Conservation (phyloP, 2,888 invertebrate species). For the Drosophila ochracea region DNA sequence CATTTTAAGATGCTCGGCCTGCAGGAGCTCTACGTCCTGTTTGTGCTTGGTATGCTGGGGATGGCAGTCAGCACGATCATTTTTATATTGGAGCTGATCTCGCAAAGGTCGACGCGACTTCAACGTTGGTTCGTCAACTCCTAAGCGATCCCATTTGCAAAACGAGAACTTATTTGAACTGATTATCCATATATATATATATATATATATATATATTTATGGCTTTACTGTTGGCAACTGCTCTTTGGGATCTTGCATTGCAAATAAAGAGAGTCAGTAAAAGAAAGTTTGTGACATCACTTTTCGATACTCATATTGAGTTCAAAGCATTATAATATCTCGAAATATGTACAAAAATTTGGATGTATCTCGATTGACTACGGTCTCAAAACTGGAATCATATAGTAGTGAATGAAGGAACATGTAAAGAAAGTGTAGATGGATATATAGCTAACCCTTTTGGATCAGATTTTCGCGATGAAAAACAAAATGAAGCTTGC, state of each 20-base stretch:
- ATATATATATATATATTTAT: background rate
- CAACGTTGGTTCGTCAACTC: slow-evolving; percentile 1
- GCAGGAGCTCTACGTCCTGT: background rate
- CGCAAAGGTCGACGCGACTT: background rate
- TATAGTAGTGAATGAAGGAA: background rate
- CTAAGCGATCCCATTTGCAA: background rate
- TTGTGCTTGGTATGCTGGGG: background rate
- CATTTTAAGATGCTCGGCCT: background rate
- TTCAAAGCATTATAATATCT: background rate
- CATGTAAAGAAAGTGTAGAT: background rate
- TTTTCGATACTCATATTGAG: background rate
- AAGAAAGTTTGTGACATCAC: background rate
- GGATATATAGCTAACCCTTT: background rate
- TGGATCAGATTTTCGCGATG: background rate
- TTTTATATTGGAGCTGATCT: slow-evolving; percentile 3
- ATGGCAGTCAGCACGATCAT: background rate
- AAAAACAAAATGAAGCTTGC: background rate
- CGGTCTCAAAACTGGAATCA: background rate
- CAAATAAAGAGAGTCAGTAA: background rate
- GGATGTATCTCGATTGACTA: background rate
- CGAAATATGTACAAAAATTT: background rate
- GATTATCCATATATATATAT: background rate
- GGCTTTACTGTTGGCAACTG: background rate
- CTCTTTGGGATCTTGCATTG: background rate
- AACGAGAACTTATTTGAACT: background rate